These are phyloP conservation scores for Eublepharis macularius DNA, from an alignment of 2,113 vertebrate species.

Conservation along the genomic window DNA sequence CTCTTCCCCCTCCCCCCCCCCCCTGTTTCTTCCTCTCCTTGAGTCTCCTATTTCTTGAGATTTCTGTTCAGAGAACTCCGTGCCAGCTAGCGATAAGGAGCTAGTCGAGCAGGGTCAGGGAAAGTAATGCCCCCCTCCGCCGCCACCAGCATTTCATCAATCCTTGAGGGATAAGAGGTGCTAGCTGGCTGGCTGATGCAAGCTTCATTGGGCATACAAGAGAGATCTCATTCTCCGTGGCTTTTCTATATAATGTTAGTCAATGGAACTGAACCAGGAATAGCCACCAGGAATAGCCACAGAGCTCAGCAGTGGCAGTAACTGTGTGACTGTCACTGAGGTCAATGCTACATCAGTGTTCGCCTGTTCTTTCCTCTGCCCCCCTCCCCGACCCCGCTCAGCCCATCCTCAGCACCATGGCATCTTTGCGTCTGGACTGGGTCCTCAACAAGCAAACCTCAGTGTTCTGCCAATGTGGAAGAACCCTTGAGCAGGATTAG, in stretches of 20 bases:
- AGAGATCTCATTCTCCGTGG: neutral
- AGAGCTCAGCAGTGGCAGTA: neutral
- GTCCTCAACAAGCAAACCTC: conserved; percentile 4
- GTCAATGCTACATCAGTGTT: neutral
- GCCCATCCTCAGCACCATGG: neutral
- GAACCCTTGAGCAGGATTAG: too few species aligned
- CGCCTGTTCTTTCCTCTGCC: neutral
- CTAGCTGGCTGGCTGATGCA: neutral
- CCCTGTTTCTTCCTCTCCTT: neutral
- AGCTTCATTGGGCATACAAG: neutral
- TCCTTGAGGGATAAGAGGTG: neutral
- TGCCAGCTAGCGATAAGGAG: neutral
- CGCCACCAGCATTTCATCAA: neutral
- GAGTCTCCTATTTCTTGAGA: neutral
- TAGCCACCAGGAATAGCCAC: neutral
- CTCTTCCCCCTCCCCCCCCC: too few species aligned
- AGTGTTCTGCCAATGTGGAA: too few species aligned
- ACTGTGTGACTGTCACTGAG: neutral
- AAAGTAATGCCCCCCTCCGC: neutral
- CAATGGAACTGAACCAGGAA: neutral
- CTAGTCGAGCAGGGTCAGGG: neutral
- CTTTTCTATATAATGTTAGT: neutral
- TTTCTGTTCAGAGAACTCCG: neutral
- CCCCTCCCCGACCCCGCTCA: too few species aligned
- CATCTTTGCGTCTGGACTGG: neutral